phyloP scores from a whole-genome alignment of 2,113 vertebrate species.

The Bubo scandiacus region DNA sequence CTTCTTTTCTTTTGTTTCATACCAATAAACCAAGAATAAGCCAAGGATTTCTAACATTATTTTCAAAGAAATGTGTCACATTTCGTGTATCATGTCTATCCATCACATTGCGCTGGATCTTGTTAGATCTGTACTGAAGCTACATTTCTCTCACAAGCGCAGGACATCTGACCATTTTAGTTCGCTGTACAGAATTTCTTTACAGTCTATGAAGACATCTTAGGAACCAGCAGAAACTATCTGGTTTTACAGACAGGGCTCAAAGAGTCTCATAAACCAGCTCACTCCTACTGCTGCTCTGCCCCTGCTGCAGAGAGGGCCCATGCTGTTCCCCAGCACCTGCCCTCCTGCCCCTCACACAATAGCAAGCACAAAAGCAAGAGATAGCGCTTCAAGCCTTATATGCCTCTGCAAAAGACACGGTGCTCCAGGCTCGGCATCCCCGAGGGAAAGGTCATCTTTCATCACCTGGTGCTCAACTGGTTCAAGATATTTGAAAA shows the following conservation, averaged over 20 bases:
- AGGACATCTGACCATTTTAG: neutral
- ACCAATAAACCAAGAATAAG: neutral
- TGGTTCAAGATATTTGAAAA: neutral
- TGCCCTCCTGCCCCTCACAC: neutral
- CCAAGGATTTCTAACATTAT: neutral
- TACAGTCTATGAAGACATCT: neutral
- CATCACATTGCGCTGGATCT: neutral
- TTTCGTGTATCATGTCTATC: neutral
- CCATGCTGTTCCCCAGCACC: neutral
- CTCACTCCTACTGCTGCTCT: neutral
- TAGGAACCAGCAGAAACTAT: neutral
- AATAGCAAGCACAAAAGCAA: neutral
- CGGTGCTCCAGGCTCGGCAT: neutral
- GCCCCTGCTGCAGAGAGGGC: neutral
- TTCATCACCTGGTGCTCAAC: neutral
- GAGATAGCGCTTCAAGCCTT: neutral
- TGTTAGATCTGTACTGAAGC: neutral
- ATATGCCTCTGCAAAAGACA: neutral
- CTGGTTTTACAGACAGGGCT: neutral
- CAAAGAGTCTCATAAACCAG: neutral
- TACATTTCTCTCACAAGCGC: rapidly evolving
- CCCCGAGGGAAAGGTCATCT: neutral
- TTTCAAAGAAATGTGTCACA: neutral
- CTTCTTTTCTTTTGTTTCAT: neutral
- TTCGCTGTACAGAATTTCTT: neutral